Conservation (phyloP, 2,113 vertebrate species). For the Pleuronectes platessa region DNA sequence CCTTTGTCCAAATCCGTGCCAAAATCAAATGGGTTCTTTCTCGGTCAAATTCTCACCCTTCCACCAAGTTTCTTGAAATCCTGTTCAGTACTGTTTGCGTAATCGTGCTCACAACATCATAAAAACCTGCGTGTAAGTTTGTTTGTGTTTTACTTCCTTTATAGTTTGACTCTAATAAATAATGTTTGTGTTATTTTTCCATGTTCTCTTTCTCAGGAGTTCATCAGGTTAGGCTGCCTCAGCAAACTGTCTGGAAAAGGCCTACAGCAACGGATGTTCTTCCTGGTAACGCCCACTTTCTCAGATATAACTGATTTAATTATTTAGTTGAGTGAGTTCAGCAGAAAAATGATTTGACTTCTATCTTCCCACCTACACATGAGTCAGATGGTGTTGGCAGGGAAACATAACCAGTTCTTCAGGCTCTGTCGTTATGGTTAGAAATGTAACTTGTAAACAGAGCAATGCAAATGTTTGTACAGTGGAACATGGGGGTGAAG, state of each 20-base stretch:
- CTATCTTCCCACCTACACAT: conserved; percentile 25
- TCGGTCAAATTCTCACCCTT: no score
- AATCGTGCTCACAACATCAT: no score
- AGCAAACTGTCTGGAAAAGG: conserved; percentile 98
- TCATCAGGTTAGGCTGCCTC: conserved; percentile 97
- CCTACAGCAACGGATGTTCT: conserved; percentile 98
- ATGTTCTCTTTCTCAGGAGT: conserved; percentile 85
- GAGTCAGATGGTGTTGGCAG: conserved; percentile 34
- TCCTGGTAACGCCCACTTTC: conserved; percentile 86
- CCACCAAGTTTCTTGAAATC: no score
- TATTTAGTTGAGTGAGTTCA: conserved; percentile 42
- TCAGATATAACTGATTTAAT: conserved; percentile 35
- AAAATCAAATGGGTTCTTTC: no score
- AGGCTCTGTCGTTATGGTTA: not conserved
- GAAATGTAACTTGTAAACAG: not conserved
- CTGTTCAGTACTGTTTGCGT: no score
- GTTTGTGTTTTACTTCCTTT: not conserved
- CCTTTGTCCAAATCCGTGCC: no score
- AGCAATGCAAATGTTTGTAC: not conserved
- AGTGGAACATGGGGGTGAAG: not conserved
- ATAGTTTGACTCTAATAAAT: not conserved
- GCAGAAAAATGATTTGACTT: conserved; percentile 29
- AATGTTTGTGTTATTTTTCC: conserved; percentile 31
- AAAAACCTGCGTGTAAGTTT: no score
- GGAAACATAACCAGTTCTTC: conserved; percentile 19